Percentiles rank a stretch among this genome's conserved stretches.
These are phyloP conservation scores for Hapalemur alaotrensis DNA, from an alignment of 2,797 vertebrate species.

Conservation along the genomic window DNA sequence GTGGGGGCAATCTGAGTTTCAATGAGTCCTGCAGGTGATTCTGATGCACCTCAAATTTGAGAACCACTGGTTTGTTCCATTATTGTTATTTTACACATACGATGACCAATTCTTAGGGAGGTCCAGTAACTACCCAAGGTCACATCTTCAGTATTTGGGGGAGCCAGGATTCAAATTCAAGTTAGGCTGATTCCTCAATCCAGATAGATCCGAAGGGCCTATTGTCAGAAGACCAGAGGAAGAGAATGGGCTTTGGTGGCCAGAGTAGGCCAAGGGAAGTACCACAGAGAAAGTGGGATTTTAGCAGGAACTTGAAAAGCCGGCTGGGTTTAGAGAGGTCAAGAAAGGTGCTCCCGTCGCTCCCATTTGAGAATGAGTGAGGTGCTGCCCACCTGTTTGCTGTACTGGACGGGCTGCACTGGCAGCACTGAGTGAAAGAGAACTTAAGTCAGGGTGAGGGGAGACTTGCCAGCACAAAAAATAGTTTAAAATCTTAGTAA, in stretches of 20 bases:
- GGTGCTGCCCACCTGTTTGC: not conserved
- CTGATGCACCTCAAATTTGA: not conserved
- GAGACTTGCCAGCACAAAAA: not conserved
- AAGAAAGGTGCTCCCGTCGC: too few species aligned
- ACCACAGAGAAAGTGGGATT: not conserved
- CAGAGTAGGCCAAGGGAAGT: not conserved
- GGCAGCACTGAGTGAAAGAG: not conserved
- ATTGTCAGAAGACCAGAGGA: not conserved
- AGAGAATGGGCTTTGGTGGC: not conserved
- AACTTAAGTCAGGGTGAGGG: not conserved
- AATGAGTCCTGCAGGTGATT: not conserved
- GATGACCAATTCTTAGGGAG: not conserved
- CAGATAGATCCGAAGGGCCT: not conserved
- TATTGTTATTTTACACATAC: not conserved
- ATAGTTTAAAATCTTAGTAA: not conserved
- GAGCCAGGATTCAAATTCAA: not conserved
- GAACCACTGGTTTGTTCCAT: fast-evolving
- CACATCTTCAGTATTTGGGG: not conserved
- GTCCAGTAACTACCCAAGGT: not conserved
- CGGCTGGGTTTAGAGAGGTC: fast-evolving
- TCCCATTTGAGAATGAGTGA: not conserved
- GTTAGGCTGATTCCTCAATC: not conserved
- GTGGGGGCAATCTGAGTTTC: not conserved
- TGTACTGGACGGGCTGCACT: fast-evolving
- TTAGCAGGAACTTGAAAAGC: not conserved